Percentiles rank a stretch among this genome's conserved stretches.
phyloP scores from a whole-genome alignment of 2,113 vertebrate species.

The Spizaetus ornatus region DNA sequence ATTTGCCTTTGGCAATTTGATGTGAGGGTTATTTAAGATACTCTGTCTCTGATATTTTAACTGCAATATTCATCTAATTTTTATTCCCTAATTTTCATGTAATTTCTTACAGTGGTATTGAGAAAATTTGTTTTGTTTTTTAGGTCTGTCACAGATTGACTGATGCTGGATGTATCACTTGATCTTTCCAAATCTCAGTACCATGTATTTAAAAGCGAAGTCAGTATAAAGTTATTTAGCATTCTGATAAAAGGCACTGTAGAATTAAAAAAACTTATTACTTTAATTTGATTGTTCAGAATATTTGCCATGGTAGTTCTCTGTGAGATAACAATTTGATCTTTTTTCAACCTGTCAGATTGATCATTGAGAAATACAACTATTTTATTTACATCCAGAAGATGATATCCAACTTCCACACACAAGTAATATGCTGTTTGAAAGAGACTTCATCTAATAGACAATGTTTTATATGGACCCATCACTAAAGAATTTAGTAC shows the following conservation, averaged over 20 bases:
- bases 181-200: neutral
- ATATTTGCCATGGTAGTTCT: neutral
- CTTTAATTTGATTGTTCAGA: neutral
- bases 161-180: neutral
- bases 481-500: neutral
- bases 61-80: neutral
- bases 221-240: neutral
- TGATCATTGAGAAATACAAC: neutral
- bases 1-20: neutral
- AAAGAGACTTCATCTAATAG: neutral
- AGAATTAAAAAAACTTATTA: neutral
- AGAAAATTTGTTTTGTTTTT: neutral
- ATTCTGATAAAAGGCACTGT: neutral
- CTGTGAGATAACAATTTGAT: neutral
- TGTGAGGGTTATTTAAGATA: neutral
- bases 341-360: neutral
- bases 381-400: neutral
- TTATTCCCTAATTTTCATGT: neutral
- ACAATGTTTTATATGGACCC: too few relatives aligned
- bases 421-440: neutral
- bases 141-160: neutral
- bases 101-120: neutral
- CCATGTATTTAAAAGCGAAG: neutral
- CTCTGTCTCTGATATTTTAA: neutral
- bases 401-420: neutral